A percentile compares a stretch with the other conserved stretches of the same genome.
phyloP scores from a whole-genome alignment of 1,140 invertebrate genomes.

The Neodiprion fabricii region DNA sequence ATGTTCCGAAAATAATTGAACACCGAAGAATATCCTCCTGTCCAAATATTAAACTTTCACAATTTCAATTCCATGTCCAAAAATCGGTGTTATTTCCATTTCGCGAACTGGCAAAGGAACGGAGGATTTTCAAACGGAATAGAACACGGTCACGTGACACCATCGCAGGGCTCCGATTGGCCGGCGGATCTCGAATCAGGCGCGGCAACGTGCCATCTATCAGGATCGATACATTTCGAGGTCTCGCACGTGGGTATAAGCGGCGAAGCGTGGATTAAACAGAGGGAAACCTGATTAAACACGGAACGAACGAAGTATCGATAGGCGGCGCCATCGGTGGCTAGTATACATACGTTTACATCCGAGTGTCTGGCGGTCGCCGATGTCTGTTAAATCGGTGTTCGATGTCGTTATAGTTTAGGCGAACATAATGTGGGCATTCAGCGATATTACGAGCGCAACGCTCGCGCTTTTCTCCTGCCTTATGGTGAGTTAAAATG shows the following conservation, averaged over 20 bases:
- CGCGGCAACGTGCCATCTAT: conserved; percentile 23
- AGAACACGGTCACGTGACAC: not conserved
- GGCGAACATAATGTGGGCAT: not conserved
- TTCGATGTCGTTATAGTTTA: not conserved
- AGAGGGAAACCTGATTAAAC: too few relatives aligned
- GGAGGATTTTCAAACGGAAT: not conserved
- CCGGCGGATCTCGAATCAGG: conserved; percentile 14
- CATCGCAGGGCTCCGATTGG: conserved; percentile 3
- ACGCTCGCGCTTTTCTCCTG: not conserved
- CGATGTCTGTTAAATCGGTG: not conserved
- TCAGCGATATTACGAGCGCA: not conserved
- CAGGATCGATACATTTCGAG: conserved; percentile 27
- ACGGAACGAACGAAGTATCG: too few relatives aligned
- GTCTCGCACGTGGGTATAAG: conserved; percentile 22
- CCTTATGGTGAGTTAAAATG: not conserved
- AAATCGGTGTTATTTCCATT: too few relatives aligned
- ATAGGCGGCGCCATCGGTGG: too few relatives aligned
- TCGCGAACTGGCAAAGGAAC: too few relatives aligned
- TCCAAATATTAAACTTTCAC: too few relatives aligned
- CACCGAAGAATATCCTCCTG: too few relatives aligned
- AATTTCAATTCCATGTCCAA: too few relatives aligned
- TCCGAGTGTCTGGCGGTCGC: not conserved
- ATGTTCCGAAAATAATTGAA: too few relatives aligned
- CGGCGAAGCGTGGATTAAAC: too few relatives aligned
- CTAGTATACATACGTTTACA: too few relatives aligned